A percentile compares a stretch with the other conserved stretches of the same genome.
phyloP scores from a whole-genome alignment of 1,140 invertebrate species.

The Teleogryllus occipitalis region DNA sequence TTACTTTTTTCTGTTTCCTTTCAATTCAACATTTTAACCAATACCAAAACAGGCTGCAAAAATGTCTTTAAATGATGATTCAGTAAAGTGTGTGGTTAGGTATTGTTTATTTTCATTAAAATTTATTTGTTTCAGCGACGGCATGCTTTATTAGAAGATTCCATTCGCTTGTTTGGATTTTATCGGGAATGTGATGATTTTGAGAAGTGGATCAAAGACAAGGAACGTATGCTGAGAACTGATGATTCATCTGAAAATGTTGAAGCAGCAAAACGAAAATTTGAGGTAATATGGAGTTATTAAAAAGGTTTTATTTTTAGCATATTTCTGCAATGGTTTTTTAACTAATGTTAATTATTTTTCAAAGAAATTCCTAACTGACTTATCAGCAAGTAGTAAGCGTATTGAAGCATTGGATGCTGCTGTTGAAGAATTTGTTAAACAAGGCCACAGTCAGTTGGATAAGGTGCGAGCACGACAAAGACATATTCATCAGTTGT shows the following conservation, averaged over 20 bases:
- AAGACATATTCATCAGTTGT: conserved; percentile 76
- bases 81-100: too few relatives aligned
- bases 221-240: conserved; percentile 76
- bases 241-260: conserved; percentile 83
- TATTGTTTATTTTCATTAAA: background rate
- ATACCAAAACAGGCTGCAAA: too few relatives aligned
- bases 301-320: background rate
- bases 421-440: conserved; percentile 77
- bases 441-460: conserved; percentile 79
- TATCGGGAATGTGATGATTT: conserved; percentile 97
- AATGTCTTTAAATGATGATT: too few relatives aligned
- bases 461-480: conserved; percentile 61
- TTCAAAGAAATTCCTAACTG: conserved; percentile 82
- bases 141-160: conserved; percentile 78
- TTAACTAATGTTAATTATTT: background rate
- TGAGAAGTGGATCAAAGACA: conserved; percentile 95
- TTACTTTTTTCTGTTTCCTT: too few relatives aligned
- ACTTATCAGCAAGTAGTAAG: conserved; percentile 84
- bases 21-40: background rate
- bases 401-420: conserved; percentile 82
- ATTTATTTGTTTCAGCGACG: conserved; percentile 42
- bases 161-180: conserved; percentile 87
- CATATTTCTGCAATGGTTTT: background rate
- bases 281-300: conserved; percentile 55
- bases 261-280: conserved; percentile 89